Conservation (phyloP, 2,113 vertebrate species). For the Bubalus kerabau region DNA sequence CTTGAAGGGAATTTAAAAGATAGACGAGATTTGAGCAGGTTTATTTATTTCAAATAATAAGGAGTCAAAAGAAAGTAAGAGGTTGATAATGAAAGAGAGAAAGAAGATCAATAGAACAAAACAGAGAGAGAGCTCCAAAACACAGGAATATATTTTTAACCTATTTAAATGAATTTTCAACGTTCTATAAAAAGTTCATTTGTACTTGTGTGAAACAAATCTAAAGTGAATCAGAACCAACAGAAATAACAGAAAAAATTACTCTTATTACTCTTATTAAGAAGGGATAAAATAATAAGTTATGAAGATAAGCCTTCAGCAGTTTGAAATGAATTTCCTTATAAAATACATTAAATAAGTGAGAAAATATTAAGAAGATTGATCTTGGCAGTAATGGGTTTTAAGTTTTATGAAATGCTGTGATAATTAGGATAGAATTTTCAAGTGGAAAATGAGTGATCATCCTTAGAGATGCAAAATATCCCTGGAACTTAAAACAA, state of each 20-base stretch:
- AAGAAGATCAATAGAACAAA: background rate
- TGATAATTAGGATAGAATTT: conserved; percentile 54
- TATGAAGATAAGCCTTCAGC: background rate
- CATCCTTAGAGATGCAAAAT: conserved; percentile 39
- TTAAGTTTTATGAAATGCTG: conserved; percentile 52
- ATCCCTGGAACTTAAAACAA: conserved; percentile 3
- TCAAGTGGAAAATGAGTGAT: conserved; percentile 39
- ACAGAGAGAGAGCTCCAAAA: background rate
- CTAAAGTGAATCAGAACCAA: background rate
- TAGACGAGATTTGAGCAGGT: background rate
- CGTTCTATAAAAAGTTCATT: background rate
- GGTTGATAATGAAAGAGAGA: background rate
- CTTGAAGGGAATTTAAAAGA: background rate
- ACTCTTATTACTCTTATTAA: background rate
- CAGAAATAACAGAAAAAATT: background rate
- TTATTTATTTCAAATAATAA: background rate
- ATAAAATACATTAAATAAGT: conserved; percentile 58
- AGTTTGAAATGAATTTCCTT: conserved; percentile 56
- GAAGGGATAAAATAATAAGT: background rate
- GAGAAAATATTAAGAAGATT: conserved; percentile 52
- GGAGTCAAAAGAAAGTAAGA: background rate
- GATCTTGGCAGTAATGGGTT: conserved; percentile 40
- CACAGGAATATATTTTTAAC: background rate
- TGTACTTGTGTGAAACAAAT: background rate
- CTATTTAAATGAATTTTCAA: background rate